Base-by-base conservation (phyloP, 2,113 vertebrate species). In the Limnothrissa miodon region DNA sequence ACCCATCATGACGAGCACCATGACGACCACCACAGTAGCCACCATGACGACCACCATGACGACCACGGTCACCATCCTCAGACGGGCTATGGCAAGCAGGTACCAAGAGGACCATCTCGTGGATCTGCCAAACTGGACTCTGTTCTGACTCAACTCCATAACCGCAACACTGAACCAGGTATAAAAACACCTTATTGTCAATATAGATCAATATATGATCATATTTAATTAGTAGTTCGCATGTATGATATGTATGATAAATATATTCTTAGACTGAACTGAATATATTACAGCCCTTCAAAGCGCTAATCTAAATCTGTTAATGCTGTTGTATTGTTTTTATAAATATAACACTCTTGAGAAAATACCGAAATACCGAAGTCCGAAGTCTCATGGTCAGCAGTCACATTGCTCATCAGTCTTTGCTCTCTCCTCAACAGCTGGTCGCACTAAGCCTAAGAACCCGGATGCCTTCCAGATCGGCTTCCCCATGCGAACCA, bases 401-500 rank as follows among this genome's bases (percentile, higher is more conserved):
- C n/a, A n/a, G n/a, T n/a, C n/a, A n/a, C n/a, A n/a, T n/a, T n/a
- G n/a, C n/a, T 44, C 33, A 25, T 9, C n/a, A 78, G 17, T 48
- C n/a, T n/a, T n/a, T n/a, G 48, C 21, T 17, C 29, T 11, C 39
- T 36, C 0, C 86, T 25, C 81, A n/a, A 78, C 82, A 94, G 92
- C 84, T 80, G 82, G 80, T 42, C 88, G 86, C 48, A 92, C 91
- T 82, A 93, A 93, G 85, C 88, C 87, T 0, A 94, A 93, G 83
- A 92, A 80, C 78, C 90, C 93, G 5, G 90, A 80, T 2, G 87
- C 90, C 0, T 95, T 95, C 90, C 87, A 94, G 85, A 90, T 95
- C 1, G 92, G 94, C 83, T 95, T 95, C 56, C 94, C 95, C 53
- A 93, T 94, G 92, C 92, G 90, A 80, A 95, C 93, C 84, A 95